A percentile compares a stretch with the other conserved stretches of the same genome.
Conservation (phyloP, 1,140 invertebrate species). For the Brachionus sp. region DNA sequence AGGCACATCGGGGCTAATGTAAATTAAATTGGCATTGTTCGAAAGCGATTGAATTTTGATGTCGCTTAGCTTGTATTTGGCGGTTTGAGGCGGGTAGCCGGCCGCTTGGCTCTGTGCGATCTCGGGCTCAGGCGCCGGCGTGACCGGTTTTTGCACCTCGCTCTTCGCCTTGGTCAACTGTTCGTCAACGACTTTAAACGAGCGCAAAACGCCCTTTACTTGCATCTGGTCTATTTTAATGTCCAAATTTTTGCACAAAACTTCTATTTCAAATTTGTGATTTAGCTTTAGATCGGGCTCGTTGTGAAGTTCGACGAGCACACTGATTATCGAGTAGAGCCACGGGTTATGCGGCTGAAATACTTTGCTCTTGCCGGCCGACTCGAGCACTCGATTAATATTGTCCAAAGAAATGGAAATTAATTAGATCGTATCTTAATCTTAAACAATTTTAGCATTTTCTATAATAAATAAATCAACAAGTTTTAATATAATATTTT, state of each 20-base stretch:
- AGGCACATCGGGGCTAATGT: conserved; percentile 56
- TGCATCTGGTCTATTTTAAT: conserved; percentile 13
- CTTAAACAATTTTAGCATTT: too few relatives aligned
- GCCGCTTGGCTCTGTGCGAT: not conserved
- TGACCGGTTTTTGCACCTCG: not conserved
- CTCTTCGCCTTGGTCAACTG: not conserved
- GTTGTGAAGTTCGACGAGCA: conserved; percentile 89
- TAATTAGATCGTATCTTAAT: too few relatives aligned
- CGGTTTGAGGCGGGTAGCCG: not conserved
- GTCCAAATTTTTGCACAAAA: conserved; percentile 81
- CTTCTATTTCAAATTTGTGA: conserved; percentile 92
- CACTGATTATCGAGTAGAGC: conserved; percentile 95
- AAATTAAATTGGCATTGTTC: not conserved
- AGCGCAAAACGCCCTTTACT: not conserved
- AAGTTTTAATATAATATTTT: too few relatives aligned
- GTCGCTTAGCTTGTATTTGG: conserved; percentile 39
- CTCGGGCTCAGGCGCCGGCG: not conserved
- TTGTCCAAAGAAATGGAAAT: too few relatives aligned
- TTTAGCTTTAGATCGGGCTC: conserved; percentile 64
- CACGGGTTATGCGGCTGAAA: conserved; percentile 97
- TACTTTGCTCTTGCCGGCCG: conserved; percentile 84
- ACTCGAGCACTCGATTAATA: too few relatives aligned
- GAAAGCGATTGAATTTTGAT: conserved; percentile 11
- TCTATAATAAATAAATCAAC: too few relatives aligned
- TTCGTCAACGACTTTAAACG: not conserved